Evolutionary conservation across 2,888 invertebrate genomes (phyloP), one percentile per base, ranked within the genome.

Genomic region (Pristionchus mayeri): DNA sequence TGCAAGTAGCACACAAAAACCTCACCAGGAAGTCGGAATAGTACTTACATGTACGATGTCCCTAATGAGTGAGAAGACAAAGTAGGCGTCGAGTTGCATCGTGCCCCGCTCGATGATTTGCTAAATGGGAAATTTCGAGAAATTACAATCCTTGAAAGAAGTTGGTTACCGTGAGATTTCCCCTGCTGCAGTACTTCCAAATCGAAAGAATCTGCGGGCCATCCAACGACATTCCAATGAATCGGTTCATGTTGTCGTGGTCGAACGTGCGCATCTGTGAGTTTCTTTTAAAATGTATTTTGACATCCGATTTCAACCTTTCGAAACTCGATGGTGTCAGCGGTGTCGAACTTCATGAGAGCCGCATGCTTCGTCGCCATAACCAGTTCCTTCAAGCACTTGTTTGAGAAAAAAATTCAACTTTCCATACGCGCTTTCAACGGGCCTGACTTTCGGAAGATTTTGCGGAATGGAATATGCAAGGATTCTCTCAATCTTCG

Each of bases 11-110:
- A n/a, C n/a, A n/a, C n/a, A n/a, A n/a, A n/a, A n/a, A n/a, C n/a
- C n/a, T n/a, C n/a, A n/a, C n/a, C n/a, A n/a, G n/a, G n/a, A n/a
- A n/a, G n/a, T n/a, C n/a, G n/a, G n/a, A n/a, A n/a, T n/a, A n/a
- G n/a, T n/a, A 9, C 83, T 9, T 18, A 84, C 84, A 16, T 84
- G 84, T 4, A 84, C 84, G 34, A 84, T 75, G n/a, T 84, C 84
- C 18, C 84, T 34, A 21, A 84, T 75, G 54, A 84, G 84, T 2
- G 84, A 84, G 75, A 84, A 84, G 50, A 84, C 84, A 27, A 84
- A 84, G 75, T 84, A 84, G 18, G 84, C 50, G 54, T 84, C 84
- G 54, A 84, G 84, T 52, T 84, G 84, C 84, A 84, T 84, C 0
- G 84, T 84, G 11, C 84, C 84, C 21, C 54, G 71, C 0, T 67